A percentile compares a stretch with the other conserved stretches of the same genome.
These are phyloP conservation scores for Caenorhabditis brenneri DNA, from an alignment of 1,140 invertebrate species.

Conservation along the genomic window DNA sequence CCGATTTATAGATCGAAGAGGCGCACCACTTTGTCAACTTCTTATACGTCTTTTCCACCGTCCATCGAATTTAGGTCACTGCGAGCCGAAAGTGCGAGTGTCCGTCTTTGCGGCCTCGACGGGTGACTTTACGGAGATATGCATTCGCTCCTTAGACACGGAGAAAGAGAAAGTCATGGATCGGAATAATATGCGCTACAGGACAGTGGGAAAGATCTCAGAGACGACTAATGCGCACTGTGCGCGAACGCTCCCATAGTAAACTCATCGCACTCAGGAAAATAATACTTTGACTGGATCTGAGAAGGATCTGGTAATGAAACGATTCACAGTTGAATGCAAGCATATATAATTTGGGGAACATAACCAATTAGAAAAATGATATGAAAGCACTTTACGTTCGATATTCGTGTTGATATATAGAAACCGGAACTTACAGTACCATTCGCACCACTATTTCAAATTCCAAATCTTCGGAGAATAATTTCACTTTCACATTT, in stretches of 20 bases:
- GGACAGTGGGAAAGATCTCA: constrained; percentile 13
- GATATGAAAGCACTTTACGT: too few relatives aligned
- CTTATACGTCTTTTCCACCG: background rate
- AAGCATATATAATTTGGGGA: too few relatives aligned
- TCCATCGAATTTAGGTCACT: constrained; percentile 16
- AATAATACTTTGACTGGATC: constrained; percentile 14
- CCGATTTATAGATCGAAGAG: constrained; percentile 28
- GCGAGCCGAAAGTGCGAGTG: constrained; percentile 33
- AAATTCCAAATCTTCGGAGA: background rate
- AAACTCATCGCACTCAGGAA: background rate
- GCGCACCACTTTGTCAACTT: background rate
- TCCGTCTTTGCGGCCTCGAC: constrained; percentile 34
- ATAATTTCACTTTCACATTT: background rate
- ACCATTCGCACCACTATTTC: too few relatives aligned
- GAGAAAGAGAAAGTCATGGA: constrained; percentile 35
- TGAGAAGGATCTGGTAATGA: background rate
- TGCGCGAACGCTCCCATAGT: constrained; percentile 32
- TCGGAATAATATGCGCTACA: constrained; percentile 32
- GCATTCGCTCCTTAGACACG: constrained; percentile 20
- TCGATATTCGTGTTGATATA: too few relatives aligned
- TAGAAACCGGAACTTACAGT: too few relatives aligned
- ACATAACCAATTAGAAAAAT: too few relatives aligned
- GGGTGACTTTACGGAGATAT: constrained; percentile 40
- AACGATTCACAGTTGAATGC: background rate
- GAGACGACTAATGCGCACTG: constrained; percentile 37